These are phyloP conservation scores for Smittia sp. DNA, from an alignment of 2,888 invertebrate species.

Conservation along the genomic window DNA sequence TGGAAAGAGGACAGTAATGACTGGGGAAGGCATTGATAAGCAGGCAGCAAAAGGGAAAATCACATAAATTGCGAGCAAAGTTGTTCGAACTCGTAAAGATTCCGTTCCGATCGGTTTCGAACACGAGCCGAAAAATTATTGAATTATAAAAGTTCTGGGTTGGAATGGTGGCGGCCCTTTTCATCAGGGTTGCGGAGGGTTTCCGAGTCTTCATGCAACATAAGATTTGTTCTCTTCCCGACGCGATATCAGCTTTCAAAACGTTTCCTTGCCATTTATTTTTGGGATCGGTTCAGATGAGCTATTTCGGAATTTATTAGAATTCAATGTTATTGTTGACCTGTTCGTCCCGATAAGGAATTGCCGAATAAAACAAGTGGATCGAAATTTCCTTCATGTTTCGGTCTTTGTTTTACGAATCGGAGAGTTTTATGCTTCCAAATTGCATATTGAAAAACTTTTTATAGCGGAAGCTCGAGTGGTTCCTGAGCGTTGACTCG, in stretches of 20 bases:
- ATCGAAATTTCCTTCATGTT: conserved; percentile 3
- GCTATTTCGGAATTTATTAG: conserved; percentile 21
- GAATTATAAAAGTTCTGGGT: conserved; percentile 28
- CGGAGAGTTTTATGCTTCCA: conserved; percentile 1
- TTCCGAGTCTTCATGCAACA: too few relatives aligned
- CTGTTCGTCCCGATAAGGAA: conserved; percentile 19
- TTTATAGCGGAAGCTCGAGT: not conserved
- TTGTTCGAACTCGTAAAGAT: not conserved
- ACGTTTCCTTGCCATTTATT: not conserved
- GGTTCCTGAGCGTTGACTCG: not conserved
- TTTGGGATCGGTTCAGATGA: conserved; percentile 27
- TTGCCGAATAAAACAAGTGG: not conserved
- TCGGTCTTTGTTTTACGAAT: not conserved
- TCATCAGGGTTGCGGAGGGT: not conserved
- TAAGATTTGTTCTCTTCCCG: not conserved
- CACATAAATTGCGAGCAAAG: conserved; percentile 5
- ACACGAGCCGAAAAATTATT: conserved; percentile 29
- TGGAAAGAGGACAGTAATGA: not conserved
- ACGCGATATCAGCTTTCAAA: not conserved
- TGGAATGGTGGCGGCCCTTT: conserved; percentile 1
- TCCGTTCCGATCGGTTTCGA: not conserved
- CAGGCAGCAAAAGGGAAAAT: not conserved
- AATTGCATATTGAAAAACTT: conserved; percentile 5
- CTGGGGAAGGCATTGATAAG: not conserved
- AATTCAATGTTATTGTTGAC: conserved; percentile 32